These are phyloP conservation scores for Episyrphus balteatus DNA, from an alignment of 1,140 invertebrate species.

Conservation along the genomic window DNA sequence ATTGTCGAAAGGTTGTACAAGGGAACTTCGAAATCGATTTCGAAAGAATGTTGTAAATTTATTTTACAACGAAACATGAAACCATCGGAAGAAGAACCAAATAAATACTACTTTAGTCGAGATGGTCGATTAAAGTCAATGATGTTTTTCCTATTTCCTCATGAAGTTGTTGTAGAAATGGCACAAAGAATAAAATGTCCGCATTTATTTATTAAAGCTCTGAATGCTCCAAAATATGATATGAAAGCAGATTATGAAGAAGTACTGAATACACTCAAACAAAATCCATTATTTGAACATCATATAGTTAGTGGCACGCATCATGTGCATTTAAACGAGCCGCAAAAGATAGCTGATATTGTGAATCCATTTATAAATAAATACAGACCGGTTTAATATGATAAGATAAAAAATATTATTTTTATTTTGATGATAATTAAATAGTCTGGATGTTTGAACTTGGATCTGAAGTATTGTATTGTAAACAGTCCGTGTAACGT, in stretches of 20 bases:
- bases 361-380: slow-evolving; percentile 49
- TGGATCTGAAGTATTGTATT: no score
- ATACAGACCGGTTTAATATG: slow-evolving; percentile 18
- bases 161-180: slow-evolving; percentile 41
- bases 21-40: slow-evolving; percentile 42
- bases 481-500: no score
- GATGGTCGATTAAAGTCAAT: slow-evolving; percentile 46
- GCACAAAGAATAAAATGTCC: slow-evolving; percentile 43
- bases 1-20: slow-evolving; percentile 43
- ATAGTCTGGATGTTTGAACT: no score
- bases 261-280: slow-evolving; percentile 43
- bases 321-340: slow-evolving; percentile 62
- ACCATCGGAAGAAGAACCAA: slow-evolving; percentile 42
- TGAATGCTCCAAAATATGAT: slow-evolving; percentile 43
- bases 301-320: slow-evolving; percentile 55
- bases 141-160: slow-evolving; percentile 39
- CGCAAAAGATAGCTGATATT: slow-evolving; percentile 44
- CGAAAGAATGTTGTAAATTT: slow-evolving; percentile 42
- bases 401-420: no score
- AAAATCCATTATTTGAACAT: slow-evolving; percentile 47
- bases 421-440: no score
- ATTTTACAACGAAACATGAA: slow-evolving; percentile 47
- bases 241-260: slow-evolving; percentile 44
- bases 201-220: slow-evolving; percentile 48
- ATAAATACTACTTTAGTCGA: slow-evolving; percentile 49